phyloP scores from a whole-genome alignment of 2,888 invertebrate genomes.

The Antheraea assamensis region DNA sequence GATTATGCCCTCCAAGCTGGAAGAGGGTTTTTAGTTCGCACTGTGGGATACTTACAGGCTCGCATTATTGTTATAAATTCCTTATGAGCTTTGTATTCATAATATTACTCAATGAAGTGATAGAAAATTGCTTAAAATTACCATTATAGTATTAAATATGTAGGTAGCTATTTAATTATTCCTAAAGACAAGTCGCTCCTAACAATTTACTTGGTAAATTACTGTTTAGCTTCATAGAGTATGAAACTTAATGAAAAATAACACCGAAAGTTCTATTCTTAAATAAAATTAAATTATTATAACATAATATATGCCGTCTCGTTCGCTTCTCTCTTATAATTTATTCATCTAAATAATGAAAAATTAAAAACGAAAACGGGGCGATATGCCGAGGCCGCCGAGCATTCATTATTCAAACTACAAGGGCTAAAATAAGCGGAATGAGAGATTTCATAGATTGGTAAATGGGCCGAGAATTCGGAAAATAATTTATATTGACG shows the following conservation, averaged over 20 bases:
- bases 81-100: not conserved
- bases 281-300: not conserved
- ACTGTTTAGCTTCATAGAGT: not conserved
- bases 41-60: too few relatives aligned
- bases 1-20: too few relatives aligned
- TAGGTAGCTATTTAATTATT: too few relatives aligned
- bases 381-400: slow-evolving; percentile 53
- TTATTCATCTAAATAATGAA: slow-evolving; percentile 58
- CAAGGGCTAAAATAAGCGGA: slow-evolving; percentile 51
- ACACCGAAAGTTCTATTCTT: not conserved
- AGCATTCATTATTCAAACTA: slow-evolving; percentile 65
- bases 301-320: not conserved
- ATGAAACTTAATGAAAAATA: not conserved
- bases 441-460: slow-evolving; percentile 54
- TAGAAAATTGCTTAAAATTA: too few relatives aligned
- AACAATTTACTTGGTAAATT: not conserved
- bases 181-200: too few relatives aligned
- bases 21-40: too few relatives aligned
- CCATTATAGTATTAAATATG: too few relatives aligned
- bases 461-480: slow-evolving; percentile 31
- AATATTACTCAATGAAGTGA: not conserved
- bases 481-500: slow-evolving; percentile 10
- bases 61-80: not conserved
- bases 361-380: slow-evolving; percentile 69
- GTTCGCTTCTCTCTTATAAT: slow-evolving; percentile 30